Percentiles rank a stretch among this genome's conserved stretches.
phyloP scores from a whole-genome alignment of 2,113 vertebrate genomes.

The Sminthopsis crassicaudata region DNA sequence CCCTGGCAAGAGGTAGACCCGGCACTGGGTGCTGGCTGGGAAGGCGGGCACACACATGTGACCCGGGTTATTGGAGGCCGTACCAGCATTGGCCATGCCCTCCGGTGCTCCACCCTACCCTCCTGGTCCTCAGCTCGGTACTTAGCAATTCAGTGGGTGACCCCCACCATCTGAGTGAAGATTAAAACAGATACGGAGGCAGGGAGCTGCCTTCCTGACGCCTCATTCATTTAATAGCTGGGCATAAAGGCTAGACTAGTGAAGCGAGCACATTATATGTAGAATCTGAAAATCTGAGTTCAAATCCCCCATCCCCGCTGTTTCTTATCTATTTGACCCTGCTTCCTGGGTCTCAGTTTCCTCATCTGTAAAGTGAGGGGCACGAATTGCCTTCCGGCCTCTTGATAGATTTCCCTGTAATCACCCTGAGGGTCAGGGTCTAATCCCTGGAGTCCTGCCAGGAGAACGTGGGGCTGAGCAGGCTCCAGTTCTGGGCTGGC shows the following conservation, averaged over 20 bases:
- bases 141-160: background rate
- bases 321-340: background rate
- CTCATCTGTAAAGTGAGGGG: background rate
- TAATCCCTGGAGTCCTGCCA: slow-evolving; percentile 36
- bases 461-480: background rate
- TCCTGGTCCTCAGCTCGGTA: background rate
- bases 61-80: background rate
- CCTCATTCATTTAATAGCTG: background rate
- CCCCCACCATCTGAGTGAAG: background rate
- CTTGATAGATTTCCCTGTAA: background rate
- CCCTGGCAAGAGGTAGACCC: background rate
- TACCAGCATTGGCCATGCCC: background rate
- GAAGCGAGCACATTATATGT: background rate
- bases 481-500: background rate
- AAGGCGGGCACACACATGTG: background rate
- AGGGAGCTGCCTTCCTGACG: background rate
- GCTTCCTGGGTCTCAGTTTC: background rate
- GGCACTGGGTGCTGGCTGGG: background rate
- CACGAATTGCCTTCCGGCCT: background rate
- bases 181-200: background rate
- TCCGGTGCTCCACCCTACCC: background rate
- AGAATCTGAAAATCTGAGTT: background rate
- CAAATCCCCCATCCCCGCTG: background rate
- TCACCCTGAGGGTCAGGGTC: background rate
- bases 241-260: background rate